These are phyloP conservation scores for Uria aalge DNA, from an alignment of 2,113 vertebrate genomes.

Conservation along the genomic window DNA sequence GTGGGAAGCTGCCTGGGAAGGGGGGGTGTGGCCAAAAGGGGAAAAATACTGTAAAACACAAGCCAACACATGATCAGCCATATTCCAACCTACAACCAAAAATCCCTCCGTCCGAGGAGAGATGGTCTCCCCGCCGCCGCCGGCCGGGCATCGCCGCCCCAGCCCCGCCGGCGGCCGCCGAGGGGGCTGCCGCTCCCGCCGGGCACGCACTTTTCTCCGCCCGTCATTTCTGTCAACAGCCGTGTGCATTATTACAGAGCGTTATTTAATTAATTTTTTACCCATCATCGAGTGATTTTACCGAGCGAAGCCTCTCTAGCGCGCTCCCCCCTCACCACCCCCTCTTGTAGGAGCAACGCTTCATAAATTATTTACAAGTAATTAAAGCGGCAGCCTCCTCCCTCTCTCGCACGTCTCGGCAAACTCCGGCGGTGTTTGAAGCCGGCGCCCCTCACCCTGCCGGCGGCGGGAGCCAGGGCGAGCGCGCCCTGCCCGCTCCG, in stretches of 20 bases:
- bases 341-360: conserved; percentile 51
- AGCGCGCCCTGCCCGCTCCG: neutral
- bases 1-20: conserved; percentile 78
- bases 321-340: neutral
- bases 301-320: conserved; percentile 16
- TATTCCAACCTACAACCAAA: conserved; percentile 63
- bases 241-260: neutral
- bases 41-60: conserved; percentile 86
- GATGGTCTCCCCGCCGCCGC: neutral
- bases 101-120: conserved; percentile 1
- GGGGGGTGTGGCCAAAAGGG: conserved; percentile 88
- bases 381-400: conserved; percentile 61
- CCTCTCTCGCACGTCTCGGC: conserved; percentile 24
- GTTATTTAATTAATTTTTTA: neutral
- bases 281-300: conserved; percentile 1
- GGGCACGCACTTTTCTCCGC: neutral
- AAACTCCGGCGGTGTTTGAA: conserved; percentile 14
- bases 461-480: neutral
- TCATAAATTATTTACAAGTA: conserved; percentile 75
- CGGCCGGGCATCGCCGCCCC: neutral
- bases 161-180: neutral
- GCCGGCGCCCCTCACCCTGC: neutral
- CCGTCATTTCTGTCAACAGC: neutral
- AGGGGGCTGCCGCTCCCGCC: neutral
- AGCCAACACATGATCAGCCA: conserved; percentile 81